Conservation (phyloP, 2,888 invertebrate species). For the Petrolisthes cinctipes region DNA sequence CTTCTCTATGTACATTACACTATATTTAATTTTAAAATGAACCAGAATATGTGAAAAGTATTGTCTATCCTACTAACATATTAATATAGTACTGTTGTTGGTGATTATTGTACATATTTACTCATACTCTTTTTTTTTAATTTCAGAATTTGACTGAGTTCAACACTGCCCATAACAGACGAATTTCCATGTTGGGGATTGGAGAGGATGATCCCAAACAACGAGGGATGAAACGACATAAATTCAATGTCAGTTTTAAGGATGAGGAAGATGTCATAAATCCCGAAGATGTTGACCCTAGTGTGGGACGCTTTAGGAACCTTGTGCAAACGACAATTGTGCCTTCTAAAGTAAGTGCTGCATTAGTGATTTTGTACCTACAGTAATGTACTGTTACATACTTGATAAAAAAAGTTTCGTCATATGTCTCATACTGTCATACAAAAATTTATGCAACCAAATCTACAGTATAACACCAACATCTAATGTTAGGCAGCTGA, state of each 20-base stretch:
- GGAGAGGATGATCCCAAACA: constrained; percentile 78
- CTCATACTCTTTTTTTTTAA: neutral
- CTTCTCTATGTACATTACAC: too few species aligned
- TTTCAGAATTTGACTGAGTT: constrained; percentile 98
- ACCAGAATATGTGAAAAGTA: too few species aligned
- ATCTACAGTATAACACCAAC: too few species aligned
- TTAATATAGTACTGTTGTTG: too few species aligned
- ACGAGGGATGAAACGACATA: constrained; percentile 77
- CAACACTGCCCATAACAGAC: constrained; percentile 97
- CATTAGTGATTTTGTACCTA: neutral
- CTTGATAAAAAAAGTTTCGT: too few species aligned
- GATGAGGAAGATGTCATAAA: constrained; percentile 94
- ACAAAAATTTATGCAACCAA: too few species aligned
- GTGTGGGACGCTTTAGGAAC: constrained; percentile 95
- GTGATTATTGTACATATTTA: too few species aligned
- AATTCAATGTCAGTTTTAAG: constrained; percentile 88
- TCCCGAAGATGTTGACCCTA: constrained; percentile 98
- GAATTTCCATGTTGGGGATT: constrained; percentile 95
- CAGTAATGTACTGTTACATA: neutral
- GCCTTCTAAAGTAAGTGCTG: constrained; percentile 72
- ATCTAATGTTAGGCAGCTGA: too few species aligned
- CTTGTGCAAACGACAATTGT: constrained; percentile 95
- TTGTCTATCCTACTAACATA: too few species aligned
- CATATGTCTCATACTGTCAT: too few species aligned
- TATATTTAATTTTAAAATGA: too few species aligned